phyloP scores from a whole-genome alignment of 2,888 invertebrate genomes.

The Drosophila nr. perissopoda region DNA sequence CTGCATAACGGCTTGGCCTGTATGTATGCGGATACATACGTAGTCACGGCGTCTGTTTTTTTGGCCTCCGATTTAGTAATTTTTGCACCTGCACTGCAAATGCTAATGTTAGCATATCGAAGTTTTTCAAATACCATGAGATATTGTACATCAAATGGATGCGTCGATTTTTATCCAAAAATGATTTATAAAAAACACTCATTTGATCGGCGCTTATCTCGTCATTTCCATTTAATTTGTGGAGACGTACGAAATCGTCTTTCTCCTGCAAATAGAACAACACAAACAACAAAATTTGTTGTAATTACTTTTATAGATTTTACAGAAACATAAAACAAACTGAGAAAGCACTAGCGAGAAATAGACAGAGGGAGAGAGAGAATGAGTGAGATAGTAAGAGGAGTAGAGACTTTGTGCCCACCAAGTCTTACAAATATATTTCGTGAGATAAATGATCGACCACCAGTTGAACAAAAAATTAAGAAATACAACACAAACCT shows the following conservation, averaged over 20 bases:
- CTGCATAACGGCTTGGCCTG: background rate
- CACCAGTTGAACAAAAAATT: conserved; percentile 3
- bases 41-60: conserved; percentile 14
- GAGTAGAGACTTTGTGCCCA: background rate
- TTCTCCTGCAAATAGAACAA: conserved; percentile 85
- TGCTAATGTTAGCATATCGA: conserved; percentile 88
- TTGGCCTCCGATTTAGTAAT: conserved; percentile 28
- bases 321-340: conserved; percentile 10
- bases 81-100: conserved; percentile 87
- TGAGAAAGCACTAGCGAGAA: conserved; percentile 2
- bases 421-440: conserved; percentile 15
- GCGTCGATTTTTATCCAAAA: conserved; percentile 93
- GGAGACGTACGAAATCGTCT: conserved; percentile 86
- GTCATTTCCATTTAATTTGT: conserved; percentile 84
- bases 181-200: conserved; percentile 94
- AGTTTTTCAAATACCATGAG: conserved; percentile 93
- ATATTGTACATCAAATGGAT: conserved; percentile 91
- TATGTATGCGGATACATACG: background rate
- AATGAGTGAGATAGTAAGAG: background rate
- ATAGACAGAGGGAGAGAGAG: background rate
- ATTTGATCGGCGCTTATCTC: conserved; percentile 92
- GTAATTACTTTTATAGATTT: background rate
- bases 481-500: conserved; percentile 85
- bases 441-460: background rate
- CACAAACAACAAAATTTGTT: conserved; percentile 8